phyloP scores from a whole-genome alignment of 2,888 invertebrate genomes.

The Eurytoma adleriae region DNA sequence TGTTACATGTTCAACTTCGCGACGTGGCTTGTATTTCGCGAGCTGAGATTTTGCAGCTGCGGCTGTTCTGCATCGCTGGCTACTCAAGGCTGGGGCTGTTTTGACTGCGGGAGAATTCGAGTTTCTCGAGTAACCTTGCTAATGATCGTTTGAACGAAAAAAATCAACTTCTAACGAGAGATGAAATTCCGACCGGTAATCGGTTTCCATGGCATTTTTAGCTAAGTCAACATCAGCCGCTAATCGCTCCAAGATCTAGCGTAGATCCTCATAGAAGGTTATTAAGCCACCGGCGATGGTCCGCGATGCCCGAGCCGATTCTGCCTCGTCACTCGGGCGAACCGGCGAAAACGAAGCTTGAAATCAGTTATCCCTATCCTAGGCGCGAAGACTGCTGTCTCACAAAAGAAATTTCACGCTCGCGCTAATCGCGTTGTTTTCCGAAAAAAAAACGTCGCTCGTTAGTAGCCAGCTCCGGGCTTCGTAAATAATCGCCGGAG shows the following conservation, averaged over 20 bases:
- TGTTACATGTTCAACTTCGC: constrained; percentile 19
- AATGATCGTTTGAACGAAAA: constrained; percentile 3
- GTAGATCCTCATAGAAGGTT: constrained; percentile 20
- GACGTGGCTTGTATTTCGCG: constrained; percentile 13
- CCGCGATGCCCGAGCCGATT: constrained; percentile 2
- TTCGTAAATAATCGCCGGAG: background rate
- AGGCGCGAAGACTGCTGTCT: constrained; percentile 34
- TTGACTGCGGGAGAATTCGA: background rate
- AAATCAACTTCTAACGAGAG: constrained; percentile 26
- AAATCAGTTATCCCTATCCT: constrained; percentile 61
- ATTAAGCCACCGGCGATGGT: too few species aligned
- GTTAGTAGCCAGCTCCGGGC: constrained; percentile 5
- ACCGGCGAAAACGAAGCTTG: constrained; percentile 60
- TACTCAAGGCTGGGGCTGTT: background rate
- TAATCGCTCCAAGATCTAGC: constrained; percentile 34
- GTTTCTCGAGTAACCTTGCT: background rate
- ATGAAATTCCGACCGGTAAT: background rate
- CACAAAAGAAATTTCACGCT: constrained; percentile 62
- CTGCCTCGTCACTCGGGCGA: constrained; percentile 43
- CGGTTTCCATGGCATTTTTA: constrained; percentile 15
- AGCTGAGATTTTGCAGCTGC: constrained; percentile 14
- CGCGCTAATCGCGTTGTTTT: constrained; percentile 13
- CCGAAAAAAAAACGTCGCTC: background rate
- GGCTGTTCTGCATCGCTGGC: background rate
- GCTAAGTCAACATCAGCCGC: constrained; percentile 38